Conservation (phyloP, 1,140 invertebrate genomes). For the Magallana angulata region DNA sequence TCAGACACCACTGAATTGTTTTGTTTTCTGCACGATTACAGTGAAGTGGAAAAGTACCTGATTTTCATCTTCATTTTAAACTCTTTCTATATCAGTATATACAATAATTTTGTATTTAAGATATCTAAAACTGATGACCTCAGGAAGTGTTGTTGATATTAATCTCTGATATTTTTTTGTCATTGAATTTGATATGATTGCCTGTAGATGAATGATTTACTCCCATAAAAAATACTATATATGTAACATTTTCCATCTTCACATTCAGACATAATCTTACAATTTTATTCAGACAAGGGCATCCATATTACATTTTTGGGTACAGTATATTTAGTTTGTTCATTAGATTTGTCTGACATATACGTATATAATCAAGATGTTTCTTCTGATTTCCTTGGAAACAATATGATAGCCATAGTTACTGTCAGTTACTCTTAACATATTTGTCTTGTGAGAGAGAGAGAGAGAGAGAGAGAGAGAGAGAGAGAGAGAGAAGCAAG, state of each 20-base stretch:
- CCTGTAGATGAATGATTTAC: no score
- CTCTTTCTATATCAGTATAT: no score
- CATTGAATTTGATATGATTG: no score
- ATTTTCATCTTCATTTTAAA: no score
- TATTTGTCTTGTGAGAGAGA: background rate
- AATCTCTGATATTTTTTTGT: no score
- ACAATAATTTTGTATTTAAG: no score
- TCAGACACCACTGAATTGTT: background rate
- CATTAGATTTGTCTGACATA: background rate
- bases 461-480: background rate
- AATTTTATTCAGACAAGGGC: slow-evolving; percentile 9
- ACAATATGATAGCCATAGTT: background rate
- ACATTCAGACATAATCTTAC: background rate
- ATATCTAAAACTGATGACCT: no score
- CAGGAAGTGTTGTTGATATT: no score
- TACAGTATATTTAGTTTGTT: background rate
- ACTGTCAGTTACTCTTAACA: background rate
- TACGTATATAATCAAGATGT: background rate
- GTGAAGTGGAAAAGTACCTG: no score
- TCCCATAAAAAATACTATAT: no score
- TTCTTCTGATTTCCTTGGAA: background rate
- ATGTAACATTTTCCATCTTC: no score
- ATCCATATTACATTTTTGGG: background rate
- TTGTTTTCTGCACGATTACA: no score
- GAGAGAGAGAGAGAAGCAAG: background rate